Base-by-base conservation (phyloP, 2,113 vertebrate species). In the Empidonax traillii region DNA sequence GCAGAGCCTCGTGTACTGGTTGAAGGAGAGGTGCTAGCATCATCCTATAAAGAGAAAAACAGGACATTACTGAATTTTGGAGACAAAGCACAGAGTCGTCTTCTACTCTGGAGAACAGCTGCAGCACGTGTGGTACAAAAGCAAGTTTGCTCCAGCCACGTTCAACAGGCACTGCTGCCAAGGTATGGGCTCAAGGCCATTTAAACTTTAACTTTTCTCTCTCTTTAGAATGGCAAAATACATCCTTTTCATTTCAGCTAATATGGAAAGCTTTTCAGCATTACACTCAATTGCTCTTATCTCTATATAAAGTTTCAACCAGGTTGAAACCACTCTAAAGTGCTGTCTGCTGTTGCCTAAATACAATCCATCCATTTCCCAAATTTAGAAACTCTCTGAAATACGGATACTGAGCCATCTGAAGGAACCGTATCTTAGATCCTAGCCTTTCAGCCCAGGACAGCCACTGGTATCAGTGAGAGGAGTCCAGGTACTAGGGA, bases 11-110 rank as follows among this genome's bases (percentile, higher is more conserved):
- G 98, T 87, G 98, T 98, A 93, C 97, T 98, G 14, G 98, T 98
- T 49, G 98, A 99, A 33, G 99, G 98, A 82, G 98, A 99, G 94
- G 98, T 98, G 94, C 98, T 98, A 71, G 98, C 98, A 86, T 99
- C 99, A 71, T 99, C 99, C 99, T 99, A 91, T 35, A 95, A 90
- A 4, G 39, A 84, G 52, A 87, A 89, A 94, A 91, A 62, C 14
- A 80, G 56, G 58, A n/a, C 9, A 37, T 81, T n/a, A 41, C 20
- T n/a, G 72, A 31, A 77, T 62, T 69, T 49, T 71, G 71, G 71
- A 79, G 49, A 37, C 28, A 23, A 93, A 77, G 25, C 0, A 0
- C 13, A 33, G 62, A 65, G 33, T 77, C 18, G 3, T 85, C 18
- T 67, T 74, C 66, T 83, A 14, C 33, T 59, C 53, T 53, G 39